A percentile compares a stretch with the other conserved stretches of the same genome.
phyloP scores from a whole-genome alignment of 2,797 vertebrate genomes.

The Tiaroga cobitis region DNA sequence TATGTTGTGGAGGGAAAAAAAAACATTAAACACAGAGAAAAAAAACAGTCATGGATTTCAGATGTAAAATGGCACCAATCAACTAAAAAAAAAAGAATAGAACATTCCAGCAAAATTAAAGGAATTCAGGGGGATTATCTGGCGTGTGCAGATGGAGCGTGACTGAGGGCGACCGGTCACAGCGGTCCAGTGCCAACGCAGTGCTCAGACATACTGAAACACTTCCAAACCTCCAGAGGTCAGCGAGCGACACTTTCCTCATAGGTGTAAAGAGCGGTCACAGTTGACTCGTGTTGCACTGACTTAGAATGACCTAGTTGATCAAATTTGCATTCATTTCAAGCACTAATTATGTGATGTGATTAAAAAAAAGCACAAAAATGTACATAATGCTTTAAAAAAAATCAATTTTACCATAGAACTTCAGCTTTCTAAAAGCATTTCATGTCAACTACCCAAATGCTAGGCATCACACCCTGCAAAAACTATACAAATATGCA shows the following conservation, averaged over 20 bases:
- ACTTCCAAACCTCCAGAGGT: slow-evolving; percentile 40
- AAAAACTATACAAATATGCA: no score
- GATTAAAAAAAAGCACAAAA: not conserved
- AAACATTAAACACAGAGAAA: not conserved
- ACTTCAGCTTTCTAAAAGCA: not conserved
- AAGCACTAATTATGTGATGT: not conserved
- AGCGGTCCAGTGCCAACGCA: slow-evolving; percentile 24
- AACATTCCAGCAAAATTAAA: slow-evolving; percentile 36
- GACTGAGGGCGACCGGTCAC: slow-evolving; percentile 20
- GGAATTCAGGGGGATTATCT: slow-evolving; percentile 63
- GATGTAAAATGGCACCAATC: not conserved
- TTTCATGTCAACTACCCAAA: not conserved
- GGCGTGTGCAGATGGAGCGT: slow-evolving; percentile 52
- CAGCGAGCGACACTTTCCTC: slow-evolving; percentile 13
- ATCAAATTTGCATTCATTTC: not conserved
- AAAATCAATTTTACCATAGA: not conserved
- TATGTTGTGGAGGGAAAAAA: not conserved
- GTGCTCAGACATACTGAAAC: slow-evolving; percentile 34
- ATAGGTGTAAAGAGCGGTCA: not conserved
- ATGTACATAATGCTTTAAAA: not conserved
- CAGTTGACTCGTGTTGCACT: not conserved
- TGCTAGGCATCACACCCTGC: not conserved
- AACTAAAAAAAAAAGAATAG: not conserved
- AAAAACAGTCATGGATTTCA: not conserved
- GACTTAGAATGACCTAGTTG: not conserved